A percentile compares a stretch with the other conserved stretches of the same genome.
Evolutionary conservation across 2,888 invertebrate genomes (phyloP).

Genomic region (Gortyna flavago): DNA sequence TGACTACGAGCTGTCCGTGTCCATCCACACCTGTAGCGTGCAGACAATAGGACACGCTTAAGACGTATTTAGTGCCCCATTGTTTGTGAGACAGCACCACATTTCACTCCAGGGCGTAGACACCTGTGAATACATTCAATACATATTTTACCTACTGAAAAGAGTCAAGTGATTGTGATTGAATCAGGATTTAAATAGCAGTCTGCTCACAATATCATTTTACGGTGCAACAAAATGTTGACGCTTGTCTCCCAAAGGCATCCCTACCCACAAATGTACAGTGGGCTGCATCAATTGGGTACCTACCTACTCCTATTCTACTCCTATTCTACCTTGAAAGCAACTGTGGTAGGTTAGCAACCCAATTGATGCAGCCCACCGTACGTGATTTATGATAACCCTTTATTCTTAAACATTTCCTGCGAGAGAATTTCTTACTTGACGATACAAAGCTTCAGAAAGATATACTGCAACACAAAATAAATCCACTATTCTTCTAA

Average conservation of each 20-base stretch:
- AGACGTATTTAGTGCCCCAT: no score
- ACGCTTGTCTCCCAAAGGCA: not conserved
- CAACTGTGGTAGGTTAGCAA: no score
- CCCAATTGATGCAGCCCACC: no score
- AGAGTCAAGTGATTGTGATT: not conserved
- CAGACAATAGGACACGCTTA: no score
- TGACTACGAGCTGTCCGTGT: no score
- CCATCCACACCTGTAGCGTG: no score
- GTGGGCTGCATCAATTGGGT: no score
- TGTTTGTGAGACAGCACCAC: no score
- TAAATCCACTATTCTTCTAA: constrained; percentile 6
- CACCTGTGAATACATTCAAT: no score
- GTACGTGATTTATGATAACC: not conserved
- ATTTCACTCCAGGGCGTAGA: no score
- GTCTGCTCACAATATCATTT: not conserved
- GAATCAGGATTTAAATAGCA: not conserved
- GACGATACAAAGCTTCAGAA: constrained; percentile 8
- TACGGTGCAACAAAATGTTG: not conserved
- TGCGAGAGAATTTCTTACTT: not conserved
- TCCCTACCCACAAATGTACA: not conserved
- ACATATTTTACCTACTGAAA: not conserved
- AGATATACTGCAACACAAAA: constrained; percentile 5
- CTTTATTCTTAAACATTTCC: not conserved
- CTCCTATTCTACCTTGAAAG: no score
- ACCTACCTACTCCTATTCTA: no score